Evolutionary conservation across 2,888 invertebrate species (phyloP).

Genomic region (Oligia latruncula): DNA sequence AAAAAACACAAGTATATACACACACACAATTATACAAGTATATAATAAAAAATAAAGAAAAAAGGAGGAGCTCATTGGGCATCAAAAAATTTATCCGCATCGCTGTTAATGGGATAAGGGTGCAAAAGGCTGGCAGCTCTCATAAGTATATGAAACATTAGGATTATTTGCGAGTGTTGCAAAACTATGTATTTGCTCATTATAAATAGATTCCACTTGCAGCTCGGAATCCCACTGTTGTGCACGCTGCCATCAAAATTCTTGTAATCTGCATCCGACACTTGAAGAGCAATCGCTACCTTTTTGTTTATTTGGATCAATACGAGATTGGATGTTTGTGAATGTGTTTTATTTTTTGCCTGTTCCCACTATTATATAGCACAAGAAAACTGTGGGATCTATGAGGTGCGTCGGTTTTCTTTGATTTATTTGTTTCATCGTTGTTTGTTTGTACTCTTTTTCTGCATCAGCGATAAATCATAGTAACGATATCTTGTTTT

Average conservation of each 20-base stretch:
- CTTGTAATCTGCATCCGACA: neutral
- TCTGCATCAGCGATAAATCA: neutral
- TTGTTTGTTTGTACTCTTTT: neutral
- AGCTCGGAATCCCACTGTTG: neutral
- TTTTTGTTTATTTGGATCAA: constrained; percentile 5
- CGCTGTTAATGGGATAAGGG: no score
- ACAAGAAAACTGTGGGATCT: neutral
- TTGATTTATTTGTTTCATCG: neutral
- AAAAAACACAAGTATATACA: no score
- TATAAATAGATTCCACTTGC: neutral
- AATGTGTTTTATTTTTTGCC: neutral
- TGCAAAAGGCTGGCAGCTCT: no score
- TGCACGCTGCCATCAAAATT: neutral
- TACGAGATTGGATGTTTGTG: constrained; percentile 3
- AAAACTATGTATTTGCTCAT: no score
- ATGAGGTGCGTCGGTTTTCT: neutral
- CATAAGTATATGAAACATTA: neutral
- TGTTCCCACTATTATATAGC: no score
- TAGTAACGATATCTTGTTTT: neutral
- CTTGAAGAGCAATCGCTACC: neutral
- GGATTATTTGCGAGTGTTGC: neutral
- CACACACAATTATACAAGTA: no score
- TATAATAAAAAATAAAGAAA: no score
- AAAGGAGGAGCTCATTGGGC: no score
- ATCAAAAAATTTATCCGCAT: no score